phyloP scores from a whole-genome alignment of 1,140 invertebrate genomes.

The Phymastichus coffea region DNA sequence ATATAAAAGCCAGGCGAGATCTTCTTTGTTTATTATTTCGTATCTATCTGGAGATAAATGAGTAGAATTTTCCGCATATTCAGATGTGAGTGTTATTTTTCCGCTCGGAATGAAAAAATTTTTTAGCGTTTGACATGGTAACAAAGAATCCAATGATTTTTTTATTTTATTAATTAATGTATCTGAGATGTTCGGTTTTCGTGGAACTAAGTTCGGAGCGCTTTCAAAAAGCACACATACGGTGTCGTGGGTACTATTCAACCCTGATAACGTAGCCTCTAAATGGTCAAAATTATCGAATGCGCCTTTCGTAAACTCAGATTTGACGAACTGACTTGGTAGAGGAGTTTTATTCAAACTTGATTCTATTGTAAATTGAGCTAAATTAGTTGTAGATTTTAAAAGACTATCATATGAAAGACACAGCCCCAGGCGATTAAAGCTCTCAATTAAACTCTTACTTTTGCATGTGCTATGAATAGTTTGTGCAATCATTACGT shows the following conservation, averaged over 20 bases:
- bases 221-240: constrained; percentile 24
- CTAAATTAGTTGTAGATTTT: constrained; percentile 11
- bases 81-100: background rate
- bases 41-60: background rate
- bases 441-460: too few relatives aligned
- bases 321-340: constrained; percentile 20
- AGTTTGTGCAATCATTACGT: too few relatives aligned
- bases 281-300: constrained; percentile 34
- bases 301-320: constrained; percentile 20
- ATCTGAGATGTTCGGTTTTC: constrained; percentile 9
- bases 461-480: too few relatives aligned
- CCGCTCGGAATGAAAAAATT: background rate
- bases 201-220: background rate
- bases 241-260: constrained; percentile 26
- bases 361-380: background rate
- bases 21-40: background rate
- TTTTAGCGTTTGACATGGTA: constrained; percentile 7
- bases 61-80: background rate
- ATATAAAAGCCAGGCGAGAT: constrained; percentile 8
- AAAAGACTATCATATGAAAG: constrained; percentile 24
- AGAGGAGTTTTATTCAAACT: constrained; percentile 3
- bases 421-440: constrained; percentile 20
- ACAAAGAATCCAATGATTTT: background rate
- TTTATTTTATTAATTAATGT: background rate
- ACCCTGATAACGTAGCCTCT: constrained; percentile 19